These are phyloP conservation scores for Gadopsis marmoratus DNA, from an alignment of 2,797 vertebrate genomes.

Conservation along the genomic window DNA sequence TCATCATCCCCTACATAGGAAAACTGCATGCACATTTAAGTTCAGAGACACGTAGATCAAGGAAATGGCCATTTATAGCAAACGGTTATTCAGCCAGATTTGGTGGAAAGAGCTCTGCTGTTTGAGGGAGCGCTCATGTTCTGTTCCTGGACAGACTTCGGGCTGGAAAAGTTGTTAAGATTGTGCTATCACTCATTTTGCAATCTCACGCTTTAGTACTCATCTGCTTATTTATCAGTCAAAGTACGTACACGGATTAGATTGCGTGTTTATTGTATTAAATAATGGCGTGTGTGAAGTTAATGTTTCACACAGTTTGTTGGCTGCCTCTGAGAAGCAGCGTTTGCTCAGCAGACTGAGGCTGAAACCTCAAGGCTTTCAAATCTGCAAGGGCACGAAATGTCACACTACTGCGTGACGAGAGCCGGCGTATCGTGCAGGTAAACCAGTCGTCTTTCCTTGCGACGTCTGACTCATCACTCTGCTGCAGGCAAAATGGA, in stretches of 20 bases:
- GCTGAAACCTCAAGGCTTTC: no score
- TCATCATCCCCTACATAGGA: not conserved
- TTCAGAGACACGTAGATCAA: not conserved
- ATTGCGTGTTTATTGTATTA: not conserved
- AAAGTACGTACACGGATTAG: not conserved
- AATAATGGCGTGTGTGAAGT: not conserved
- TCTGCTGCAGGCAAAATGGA: not conserved
- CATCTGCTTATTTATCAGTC: conserved; percentile 10
- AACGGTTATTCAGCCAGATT: not conserved
- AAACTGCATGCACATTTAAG: not conserved
- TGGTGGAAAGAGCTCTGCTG: not conserved
- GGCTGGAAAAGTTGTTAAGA: not conserved
- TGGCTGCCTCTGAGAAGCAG: not conserved
- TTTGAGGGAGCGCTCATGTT: not conserved
- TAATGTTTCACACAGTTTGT: not conserved
- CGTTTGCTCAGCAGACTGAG: conserved; percentile 12
- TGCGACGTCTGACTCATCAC: not conserved
- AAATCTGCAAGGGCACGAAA: conserved; percentile 5
- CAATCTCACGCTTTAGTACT: not conserved
- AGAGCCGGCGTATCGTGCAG: not conserved
- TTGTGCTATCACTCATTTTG: conserved; percentile 5
- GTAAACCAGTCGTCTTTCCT: not conserved
- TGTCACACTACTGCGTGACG: not conserved
- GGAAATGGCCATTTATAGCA: not conserved
- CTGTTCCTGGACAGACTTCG: not conserved